Base-by-base conservation (phyloP, 53 echinoderm and acorn worm genomes). In the Hippasteria phrygiana region DNA sequence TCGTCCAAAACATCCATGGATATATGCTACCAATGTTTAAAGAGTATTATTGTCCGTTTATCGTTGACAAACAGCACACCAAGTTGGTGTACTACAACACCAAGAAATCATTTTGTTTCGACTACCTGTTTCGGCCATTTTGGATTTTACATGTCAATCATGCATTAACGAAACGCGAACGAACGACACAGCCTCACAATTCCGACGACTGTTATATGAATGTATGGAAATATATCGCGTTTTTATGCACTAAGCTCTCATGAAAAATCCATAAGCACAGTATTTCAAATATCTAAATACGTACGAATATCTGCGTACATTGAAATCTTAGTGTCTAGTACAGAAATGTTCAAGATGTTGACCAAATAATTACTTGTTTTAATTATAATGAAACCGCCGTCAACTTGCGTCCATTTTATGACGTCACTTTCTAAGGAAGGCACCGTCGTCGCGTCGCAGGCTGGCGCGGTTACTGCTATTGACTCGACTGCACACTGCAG, bases 1-100 rank as follows among this genome's bases (percentile, higher is more conserved):
- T 78, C 78, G 59, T 78, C 59, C 56, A 78, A 39, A n/a, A 78
- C 78, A 78, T 78, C 78, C 78, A 78, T 78, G 78, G 78, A 56
- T 78, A 35, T n/a, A 38, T 13, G 20, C 78, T 9, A 32, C 48
- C 50, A 48, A 50, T 50, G n/a, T 50, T 34, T 46, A 26, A 12
- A 8, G 75, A 33, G 31, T n/a, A 1, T 22, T 73, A 20, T 11
- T 40, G n/a, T 42, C 20, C 3, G 69, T 33, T 67, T 67, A 67
- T 33, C 69, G 37, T 67, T 67, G 69, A 67, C 69, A 67, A 67
- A 35, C 69, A 67, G 34, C 37, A 67, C 59, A 67, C 13, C 2
- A 10, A 36, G 37, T 67, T 33, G 69, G 69, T 67, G 69, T 67
- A 59, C 36, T 67, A 10, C 14, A 10, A 10, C 35, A 11, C 27